Conservation (phyloP, 2,888 invertebrate genomes). For the Watsonalla cultraria region DNA sequence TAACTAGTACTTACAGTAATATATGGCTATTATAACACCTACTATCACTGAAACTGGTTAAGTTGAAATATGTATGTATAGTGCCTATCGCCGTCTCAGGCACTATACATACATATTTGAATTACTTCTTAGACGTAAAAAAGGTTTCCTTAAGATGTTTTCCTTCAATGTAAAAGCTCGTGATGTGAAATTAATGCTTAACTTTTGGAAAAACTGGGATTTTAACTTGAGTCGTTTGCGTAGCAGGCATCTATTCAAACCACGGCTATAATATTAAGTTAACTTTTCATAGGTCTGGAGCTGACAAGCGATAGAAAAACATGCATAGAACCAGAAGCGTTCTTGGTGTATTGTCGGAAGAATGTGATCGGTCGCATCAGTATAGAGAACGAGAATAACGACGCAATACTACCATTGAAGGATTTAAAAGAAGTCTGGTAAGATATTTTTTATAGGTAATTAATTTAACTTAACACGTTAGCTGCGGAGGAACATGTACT, state of each 20-base stretch:
- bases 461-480: background rate
- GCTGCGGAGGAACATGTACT: no score
- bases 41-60: no score
- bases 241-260: background rate
- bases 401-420: slow-evolving; percentile 88
- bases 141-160: no score
- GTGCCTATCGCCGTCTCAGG: no score
- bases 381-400: slow-evolving; percentile 88
- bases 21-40: no score
- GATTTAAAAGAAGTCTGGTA: slow-evolving; percentile 92
- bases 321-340: slow-evolving; percentile 92
- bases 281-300: slow-evolving; percentile 79
- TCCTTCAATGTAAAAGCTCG: no score
- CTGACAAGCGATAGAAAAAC: slow-evolving; percentile 86
- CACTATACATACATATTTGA: no score
- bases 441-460: slow-evolving; percentile 13
- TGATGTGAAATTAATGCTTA: no score
- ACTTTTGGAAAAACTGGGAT: no score
- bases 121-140: no score
- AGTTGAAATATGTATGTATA: no score
- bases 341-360: slow-evolving; percentile 90
- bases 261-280: background rate
- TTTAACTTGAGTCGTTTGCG: background rate
- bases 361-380: slow-evolving; percentile 92
- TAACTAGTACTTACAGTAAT: no score